phyloP scores from a whole-genome alignment of 2,797 vertebrate species.

The Premnoplex brunnescens region DNA sequence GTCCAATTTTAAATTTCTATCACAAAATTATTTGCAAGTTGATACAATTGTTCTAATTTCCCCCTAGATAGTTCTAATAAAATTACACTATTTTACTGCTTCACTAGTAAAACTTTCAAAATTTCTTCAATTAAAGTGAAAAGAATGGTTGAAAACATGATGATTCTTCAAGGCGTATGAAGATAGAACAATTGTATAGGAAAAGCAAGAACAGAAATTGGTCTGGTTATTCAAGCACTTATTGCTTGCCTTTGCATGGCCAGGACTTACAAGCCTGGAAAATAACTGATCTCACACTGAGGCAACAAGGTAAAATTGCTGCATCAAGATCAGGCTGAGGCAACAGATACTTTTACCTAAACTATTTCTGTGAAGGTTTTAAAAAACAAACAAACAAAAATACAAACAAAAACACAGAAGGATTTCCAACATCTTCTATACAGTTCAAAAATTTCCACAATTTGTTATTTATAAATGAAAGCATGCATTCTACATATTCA shows the following conservation, averaged over 20 bases:
- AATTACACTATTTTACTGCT: not conserved
- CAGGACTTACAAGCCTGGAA: not conserved
- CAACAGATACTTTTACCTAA: not conserved
- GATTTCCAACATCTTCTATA: not conserved
- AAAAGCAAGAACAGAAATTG: not conserved
- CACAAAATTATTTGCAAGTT: not conserved
- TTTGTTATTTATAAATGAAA: not conserved
- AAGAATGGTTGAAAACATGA: not conserved
- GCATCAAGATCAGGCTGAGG: not conserved
- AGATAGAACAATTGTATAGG: not conserved
- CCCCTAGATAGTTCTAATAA: not conserved
- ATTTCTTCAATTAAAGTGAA: not conserved
- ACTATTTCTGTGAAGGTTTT: not conserved
- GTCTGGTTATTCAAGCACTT: not conserved
- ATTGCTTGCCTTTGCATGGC: not conserved
- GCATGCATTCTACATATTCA: not conserved
- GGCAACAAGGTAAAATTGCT: not conserved
- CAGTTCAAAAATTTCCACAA: not conserved
- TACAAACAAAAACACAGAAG: not conserved
- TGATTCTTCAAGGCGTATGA: not conserved
- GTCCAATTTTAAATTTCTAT: not conserved
- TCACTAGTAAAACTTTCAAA: not conserved
- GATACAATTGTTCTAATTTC: not conserved
- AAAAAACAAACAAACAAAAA: not conserved
- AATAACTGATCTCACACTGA: not conserved